Percentiles rank a stretch among this genome's conserved stretches.
These are phyloP conservation scores for Drosophila kurseongensis DNA, from an alignment of 1,140 invertebrate species.

Conservation along the genomic window DNA sequence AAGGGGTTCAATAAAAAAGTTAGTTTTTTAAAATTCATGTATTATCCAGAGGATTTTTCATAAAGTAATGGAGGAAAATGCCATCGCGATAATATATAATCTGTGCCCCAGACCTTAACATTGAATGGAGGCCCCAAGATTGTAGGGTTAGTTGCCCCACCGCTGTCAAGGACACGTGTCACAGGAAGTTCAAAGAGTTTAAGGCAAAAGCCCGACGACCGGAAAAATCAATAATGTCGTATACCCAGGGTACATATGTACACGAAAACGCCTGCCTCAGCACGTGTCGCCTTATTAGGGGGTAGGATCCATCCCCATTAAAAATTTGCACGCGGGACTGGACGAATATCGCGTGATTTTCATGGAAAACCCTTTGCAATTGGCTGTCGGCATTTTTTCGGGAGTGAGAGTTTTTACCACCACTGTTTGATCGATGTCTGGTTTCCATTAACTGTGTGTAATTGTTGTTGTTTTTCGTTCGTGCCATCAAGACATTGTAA, in stretches of 20 bases:
- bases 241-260: constrained; percentile 49
- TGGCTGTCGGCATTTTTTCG: constrained; percentile 27
- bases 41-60: neutral
- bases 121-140: constrained; percentile 52
- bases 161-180: constrained; percentile 65
- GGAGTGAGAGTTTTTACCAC: constrained; percentile 1
- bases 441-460: constrained; percentile 45
- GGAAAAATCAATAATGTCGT: constrained; percentile 68
- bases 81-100: neutral
- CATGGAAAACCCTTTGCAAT: constrained; percentile 60
- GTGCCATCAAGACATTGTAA: constrained; percentile 46
- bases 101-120: constrained; percentile 52
- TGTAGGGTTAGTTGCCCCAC: constrained; percentile 56
- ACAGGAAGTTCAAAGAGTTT: constrained; percentile 79
- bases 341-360: constrained; percentile 75
- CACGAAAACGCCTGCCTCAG: constrained; percentile 35
- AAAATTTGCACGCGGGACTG: constrained; percentile 41
- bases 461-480: constrained; percentile 51
- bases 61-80: no score
- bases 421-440: constrained; percentile 76
- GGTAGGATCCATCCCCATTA: constrained; percentile 5
- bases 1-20: no score
- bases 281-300: constrained; percentile 59
- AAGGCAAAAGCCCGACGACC: constrained; percentile 43
- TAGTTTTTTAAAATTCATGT: neutral